These are phyloP conservation scores for Gobius niger DNA, from an alignment of 2,113 vertebrate species.

Conservation along the genomic window DNA sequence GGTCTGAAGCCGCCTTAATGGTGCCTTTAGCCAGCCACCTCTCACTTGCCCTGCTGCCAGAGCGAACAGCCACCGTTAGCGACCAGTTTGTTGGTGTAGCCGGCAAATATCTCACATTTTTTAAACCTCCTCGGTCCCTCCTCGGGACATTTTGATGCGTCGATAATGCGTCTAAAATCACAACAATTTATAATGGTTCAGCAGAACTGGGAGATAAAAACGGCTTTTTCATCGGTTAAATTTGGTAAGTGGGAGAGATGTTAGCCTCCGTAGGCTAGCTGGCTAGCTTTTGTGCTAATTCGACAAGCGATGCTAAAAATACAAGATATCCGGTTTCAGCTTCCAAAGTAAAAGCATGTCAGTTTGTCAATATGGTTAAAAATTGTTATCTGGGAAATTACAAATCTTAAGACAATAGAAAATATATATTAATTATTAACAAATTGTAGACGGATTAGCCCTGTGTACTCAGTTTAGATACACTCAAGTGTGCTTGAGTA, in stretches of 20 bases:
- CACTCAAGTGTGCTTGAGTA: no score
- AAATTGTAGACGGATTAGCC: no score
- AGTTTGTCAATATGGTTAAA: background rate
- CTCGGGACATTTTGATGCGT: slow-evolving; percentile 27
- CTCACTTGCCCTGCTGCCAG: slow-evolving; percentile 41
- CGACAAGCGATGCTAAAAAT: slow-evolving; percentile 2
- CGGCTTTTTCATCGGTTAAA: slow-evolving; percentile 33
- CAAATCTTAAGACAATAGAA: no score
- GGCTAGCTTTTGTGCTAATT: slow-evolving; percentile 47
- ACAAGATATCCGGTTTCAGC: slow-evolving; percentile 21
- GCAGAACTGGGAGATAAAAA: slow-evolving; percentile 1
- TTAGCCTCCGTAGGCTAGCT: slow-evolving; percentile 64
- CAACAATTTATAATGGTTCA: slow-evolving; percentile 1
- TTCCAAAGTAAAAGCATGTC: slow-evolving; percentile 51
- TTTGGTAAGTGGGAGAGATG: slow-evolving; percentile 40
- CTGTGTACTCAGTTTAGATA: no score
- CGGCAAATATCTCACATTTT: slow-evolving; percentile 59
- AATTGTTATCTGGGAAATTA: no score
- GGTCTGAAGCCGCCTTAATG: slow-evolving; percentile 52
- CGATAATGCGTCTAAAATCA: background rate
- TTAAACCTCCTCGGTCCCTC: slow-evolving; percentile 31
- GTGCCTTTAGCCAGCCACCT: slow-evolving; percentile 51
- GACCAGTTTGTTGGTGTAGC: slow-evolving; percentile 61
- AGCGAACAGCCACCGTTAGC: slow-evolving; percentile 58
- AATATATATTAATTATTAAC: no score